Evolutionary conservation across 2,888 invertebrate genomes (phyloP).

Genomic region (Oligia latruncula): DNA sequence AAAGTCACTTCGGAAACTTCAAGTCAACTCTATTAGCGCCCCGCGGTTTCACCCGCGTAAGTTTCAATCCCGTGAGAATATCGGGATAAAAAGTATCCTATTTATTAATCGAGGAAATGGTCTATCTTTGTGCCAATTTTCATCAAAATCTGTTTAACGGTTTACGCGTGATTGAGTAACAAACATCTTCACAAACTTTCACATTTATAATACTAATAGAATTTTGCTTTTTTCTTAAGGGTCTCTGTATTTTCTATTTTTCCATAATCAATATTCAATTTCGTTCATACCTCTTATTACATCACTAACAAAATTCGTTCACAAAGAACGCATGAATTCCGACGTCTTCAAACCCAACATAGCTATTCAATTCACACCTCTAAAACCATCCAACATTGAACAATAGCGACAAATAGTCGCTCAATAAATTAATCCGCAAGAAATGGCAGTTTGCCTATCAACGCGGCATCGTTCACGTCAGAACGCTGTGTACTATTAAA

Average conservation of each 20-base stretch:
- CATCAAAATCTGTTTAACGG: too few species aligned
- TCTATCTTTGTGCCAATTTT: too few species aligned
- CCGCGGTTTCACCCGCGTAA: too few species aligned
- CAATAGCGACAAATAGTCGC: constrained; percentile 61
- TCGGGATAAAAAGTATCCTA: too few species aligned
- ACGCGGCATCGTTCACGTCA: constrained; percentile 57
- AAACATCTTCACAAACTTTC: too few species aligned
- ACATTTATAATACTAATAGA: too few species aligned
- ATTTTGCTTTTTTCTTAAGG: neutral
- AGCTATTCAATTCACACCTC: constrained; percentile 43
- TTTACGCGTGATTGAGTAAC: too few species aligned
- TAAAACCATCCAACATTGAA: constrained; percentile 40
- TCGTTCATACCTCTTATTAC: neutral
- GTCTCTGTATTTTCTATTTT: neutral
- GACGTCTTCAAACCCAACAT: neutral
- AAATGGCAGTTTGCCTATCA: constrained; percentile 57
- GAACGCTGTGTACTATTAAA: constrained; percentile 66
- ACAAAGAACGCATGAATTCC: neutral
- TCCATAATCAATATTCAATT: neutral
- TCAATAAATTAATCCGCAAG: constrained; percentile 56
- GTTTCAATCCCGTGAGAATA: too few species aligned
- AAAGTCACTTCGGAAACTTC: neutral
- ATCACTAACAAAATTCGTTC: neutral
- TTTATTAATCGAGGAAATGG: too few species aligned
- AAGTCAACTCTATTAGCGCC: too few species aligned